A percentile compares a stretch with the other conserved stretches of the same genome.
Evolutionary conservation across 1,140 invertebrate genomes (phyloP).

Genomic region (Lasaia peninsularis): DNA sequence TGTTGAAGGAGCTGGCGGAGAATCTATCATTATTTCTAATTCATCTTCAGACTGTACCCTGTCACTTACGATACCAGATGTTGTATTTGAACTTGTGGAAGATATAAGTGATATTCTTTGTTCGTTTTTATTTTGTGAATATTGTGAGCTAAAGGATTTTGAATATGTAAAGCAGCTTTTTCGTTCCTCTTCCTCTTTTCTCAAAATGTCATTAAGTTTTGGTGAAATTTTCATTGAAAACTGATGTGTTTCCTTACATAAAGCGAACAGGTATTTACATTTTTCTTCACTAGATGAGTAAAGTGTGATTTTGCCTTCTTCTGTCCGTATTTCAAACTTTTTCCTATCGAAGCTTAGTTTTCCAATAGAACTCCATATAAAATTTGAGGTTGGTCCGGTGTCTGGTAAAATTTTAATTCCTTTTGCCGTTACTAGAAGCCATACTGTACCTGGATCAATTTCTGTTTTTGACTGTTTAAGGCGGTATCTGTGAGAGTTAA

Average conservation of each 20-base stretch:
- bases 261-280: conserved; percentile 90
- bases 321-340: conserved; percentile 96
- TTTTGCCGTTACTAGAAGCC: conserved; percentile 89
- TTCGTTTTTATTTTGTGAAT: conserved; percentile 82
- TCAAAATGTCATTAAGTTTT: conserved; percentile 86
- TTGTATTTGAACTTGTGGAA: conserved; percentile 94
- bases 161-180: conserved; percentile 82
- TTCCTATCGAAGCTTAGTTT: conserved; percentile 97
- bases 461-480: conserved; percentile 91
- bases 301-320: conserved; percentile 91
- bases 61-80: conserved; percentile 96
- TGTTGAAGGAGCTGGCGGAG: conserved; percentile 84
- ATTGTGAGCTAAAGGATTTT: conserved; percentile 79
- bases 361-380: conserved; percentile 95
- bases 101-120: conserved; percentile 94
- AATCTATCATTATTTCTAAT: conserved; percentile 89
- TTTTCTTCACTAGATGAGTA: conserved; percentile 95
- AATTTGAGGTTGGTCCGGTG: conserved; percentile 82
- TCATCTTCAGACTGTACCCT: conserved; percentile 95
- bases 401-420: conserved; percentile 90
- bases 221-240: conserved; percentile 95
- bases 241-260: conserved; percentile 95
- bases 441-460: conserved; percentile 83
- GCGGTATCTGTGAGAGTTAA: conserved; percentile 94
- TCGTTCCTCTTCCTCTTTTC: conserved; percentile 86